Evolutionary conservation across 2,113 vertebrate species (phyloP).

Genomic region (Centropristis striata): DNA sequence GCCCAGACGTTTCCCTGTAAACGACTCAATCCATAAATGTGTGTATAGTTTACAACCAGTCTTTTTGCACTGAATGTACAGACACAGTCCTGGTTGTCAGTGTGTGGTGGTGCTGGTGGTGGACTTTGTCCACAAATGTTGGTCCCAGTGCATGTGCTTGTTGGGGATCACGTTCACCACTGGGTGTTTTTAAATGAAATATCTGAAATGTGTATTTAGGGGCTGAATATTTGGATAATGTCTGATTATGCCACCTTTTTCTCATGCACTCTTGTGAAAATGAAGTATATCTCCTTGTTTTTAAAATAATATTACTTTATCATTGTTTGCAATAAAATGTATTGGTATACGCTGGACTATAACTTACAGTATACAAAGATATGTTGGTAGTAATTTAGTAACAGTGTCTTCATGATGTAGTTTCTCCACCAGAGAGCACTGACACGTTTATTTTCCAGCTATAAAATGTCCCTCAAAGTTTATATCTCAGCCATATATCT

Average conservation of each 20-base stretch:
- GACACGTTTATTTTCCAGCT: too few species aligned
- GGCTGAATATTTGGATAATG: not conserved
- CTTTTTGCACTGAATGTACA: constrained; percentile 6
- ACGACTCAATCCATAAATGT: constrained; percentile 21
- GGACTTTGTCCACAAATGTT: not conserved
- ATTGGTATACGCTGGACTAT: too few species aligned
- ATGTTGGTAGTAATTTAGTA: too few species aligned
- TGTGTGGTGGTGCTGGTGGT: constrained; percentile 19
- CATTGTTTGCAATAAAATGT: not conserved
- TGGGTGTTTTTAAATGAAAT: constrained; percentile 23
- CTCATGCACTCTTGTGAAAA: not conserved
- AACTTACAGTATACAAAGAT: too few species aligned
- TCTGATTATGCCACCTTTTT: not conserved
- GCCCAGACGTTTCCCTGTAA: constrained; percentile 31
- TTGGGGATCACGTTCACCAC: constrained; percentile 11
- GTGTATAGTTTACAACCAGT: constrained; percentile 37
- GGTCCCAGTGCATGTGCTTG: constrained; percentile 5
- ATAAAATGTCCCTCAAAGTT: too few species aligned
- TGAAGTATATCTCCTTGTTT: not conserved
- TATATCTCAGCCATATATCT: too few species aligned
- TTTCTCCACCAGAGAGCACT: too few species aligned
- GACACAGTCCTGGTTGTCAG: constrained; percentile 20
- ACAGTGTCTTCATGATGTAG: too few species aligned
- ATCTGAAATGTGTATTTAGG: not conserved
- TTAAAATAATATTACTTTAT: not conserved